These are phyloP conservation scores for Eremobia ochroleuca DNA, from an alignment of 2,888 invertebrate species.

Conservation along the genomic window DNA sequence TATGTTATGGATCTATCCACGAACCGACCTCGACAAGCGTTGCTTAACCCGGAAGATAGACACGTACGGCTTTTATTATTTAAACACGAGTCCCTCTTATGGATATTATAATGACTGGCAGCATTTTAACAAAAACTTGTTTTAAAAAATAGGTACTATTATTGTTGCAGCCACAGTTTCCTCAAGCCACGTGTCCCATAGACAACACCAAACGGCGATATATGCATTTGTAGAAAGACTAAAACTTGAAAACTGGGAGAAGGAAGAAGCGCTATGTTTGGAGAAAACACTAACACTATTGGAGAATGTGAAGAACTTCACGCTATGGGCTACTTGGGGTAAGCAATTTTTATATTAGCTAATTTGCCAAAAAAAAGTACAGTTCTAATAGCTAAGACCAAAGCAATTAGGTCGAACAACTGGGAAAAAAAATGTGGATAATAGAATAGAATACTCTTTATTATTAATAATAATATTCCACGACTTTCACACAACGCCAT, in stretches of 20 bases:
- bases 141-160: not conserved
- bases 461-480: too few relatives aligned
- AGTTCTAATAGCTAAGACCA: not conserved
- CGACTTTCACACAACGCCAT: too few relatives aligned
- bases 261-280: conserved; percentile 48
- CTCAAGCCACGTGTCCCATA: not conserved
- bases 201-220: not conserved
- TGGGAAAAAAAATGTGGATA: not conserved
- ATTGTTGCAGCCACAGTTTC: conserved; percentile 16
- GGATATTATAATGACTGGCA: not conserved
- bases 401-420: not conserved
- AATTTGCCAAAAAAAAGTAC: not conserved
- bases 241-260: conserved; percentile 37
- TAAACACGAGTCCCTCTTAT: not conserved
- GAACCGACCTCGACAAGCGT: not conserved
- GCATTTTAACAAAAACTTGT: not conserved
- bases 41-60: not conserved
- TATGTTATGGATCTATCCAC: not conserved
- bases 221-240: conserved; percentile 33
- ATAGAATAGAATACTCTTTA: too few relatives aligned
- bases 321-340: conserved; percentile 63
- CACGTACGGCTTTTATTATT: not conserved
- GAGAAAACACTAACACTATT: conserved; percentile 40
- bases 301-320: conserved; percentile 60
- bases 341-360: too few relatives aligned